A percentile compares a stretch with the other conserved stretches of the same genome.
Conservation (phyloP, 2,797 vertebrate species). For the Anabas testudineus region DNA sequence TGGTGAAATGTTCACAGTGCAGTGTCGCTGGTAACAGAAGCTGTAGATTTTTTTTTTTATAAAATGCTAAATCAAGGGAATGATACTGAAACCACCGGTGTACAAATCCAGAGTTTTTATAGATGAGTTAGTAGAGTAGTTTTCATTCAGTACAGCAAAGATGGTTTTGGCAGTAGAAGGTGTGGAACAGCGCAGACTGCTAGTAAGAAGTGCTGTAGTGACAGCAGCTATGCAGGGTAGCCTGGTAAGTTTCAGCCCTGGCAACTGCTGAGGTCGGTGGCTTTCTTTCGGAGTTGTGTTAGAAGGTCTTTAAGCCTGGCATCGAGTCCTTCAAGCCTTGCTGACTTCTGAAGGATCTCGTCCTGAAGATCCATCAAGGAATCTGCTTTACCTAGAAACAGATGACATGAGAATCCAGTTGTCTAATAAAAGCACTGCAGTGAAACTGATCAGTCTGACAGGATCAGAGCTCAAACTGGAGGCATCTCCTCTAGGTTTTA, state of each 20-base stretch:
- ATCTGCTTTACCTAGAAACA: constrained; percentile 84
- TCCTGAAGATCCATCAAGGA: constrained; percentile 82
- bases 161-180: not conserved
- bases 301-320: constrained; percentile 80
- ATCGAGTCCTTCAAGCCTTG: constrained; percentile 84
- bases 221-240: not conserved
- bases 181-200: not conserved
- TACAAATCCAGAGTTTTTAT: too few species aligned
- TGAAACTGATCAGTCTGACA: not conserved
- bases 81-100: not conserved
- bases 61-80: not conserved
- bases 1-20: constrained; percentile 16
- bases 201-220: not conserved
- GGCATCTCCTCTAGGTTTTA: too few species aligned
- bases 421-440: not conserved
- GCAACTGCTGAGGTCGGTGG: constrained; percentile 79
- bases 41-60: not conserved
- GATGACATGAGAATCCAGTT: not conserved
- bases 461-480: too few species aligned
- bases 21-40: not conserved
- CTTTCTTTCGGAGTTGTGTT: constrained; percentile 77
- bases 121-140: too few species aligned
- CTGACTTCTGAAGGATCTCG: constrained; percentile 80
- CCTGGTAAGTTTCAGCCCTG: constrained; percentile 40
- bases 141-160: not conserved